These are phyloP conservation scores for Macrotis lagotis DNA, from an alignment of 2,113 vertebrate genomes.

Conservation along the genomic window DNA sequence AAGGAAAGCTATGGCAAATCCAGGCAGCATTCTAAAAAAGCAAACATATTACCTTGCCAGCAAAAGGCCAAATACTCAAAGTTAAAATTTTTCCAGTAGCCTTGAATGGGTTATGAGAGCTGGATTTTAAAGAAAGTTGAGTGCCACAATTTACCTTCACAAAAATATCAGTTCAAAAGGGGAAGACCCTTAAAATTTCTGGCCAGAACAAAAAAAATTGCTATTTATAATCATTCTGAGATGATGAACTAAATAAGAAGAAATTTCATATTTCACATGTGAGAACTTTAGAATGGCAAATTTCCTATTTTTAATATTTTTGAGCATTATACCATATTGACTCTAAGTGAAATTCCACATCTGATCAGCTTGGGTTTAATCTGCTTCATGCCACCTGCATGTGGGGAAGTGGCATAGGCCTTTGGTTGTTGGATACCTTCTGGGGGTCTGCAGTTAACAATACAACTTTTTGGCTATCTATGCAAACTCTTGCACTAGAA, in stretches of 20 bases:
- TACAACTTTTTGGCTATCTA: not conserved
- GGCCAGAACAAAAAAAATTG: not conserved
- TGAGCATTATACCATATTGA: not conserved
- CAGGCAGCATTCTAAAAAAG: no score
- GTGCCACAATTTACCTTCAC: not conserved
- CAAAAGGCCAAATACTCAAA: no score
- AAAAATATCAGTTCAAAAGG: not conserved
- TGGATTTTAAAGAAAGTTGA: no score
- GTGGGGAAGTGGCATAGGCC: not conserved
- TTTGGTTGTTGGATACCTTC: not conserved
- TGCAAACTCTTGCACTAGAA: not conserved
- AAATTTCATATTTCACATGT: not conserved
- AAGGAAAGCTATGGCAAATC: no score
- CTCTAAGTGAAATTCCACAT: not conserved
- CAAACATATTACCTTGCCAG: no score
- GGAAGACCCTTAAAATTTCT: not conserved
- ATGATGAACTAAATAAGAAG: not conserved
- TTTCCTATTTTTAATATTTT: not conserved
- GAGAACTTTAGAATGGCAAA: not conserved
- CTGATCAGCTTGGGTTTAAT: not conserved
- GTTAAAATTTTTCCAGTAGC: no score
- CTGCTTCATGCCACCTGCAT: not conserved
- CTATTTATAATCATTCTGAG: no score
- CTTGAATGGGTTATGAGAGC: no score
- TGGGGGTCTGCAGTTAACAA: not conserved